phyloP scores from a whole-genome alignment of 1,140 invertebrate species.

The Ruditapes philippinarum region DNA sequence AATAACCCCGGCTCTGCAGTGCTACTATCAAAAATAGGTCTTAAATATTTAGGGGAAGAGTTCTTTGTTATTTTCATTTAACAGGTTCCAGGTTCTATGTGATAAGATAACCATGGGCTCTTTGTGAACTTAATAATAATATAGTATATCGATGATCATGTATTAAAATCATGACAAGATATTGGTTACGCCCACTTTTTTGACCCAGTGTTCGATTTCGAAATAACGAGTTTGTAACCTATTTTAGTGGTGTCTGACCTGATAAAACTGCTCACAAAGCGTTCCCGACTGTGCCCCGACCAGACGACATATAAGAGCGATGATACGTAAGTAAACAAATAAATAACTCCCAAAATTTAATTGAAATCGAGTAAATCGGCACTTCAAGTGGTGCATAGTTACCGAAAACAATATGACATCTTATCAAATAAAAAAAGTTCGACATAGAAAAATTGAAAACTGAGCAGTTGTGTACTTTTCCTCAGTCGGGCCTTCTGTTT shows the following conservation, averaged over 20 bases:
- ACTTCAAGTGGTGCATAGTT: slow-evolving; percentile 5
- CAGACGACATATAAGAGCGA: neutral
- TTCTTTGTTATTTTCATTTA: too few species aligned
- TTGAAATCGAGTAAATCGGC: slow-evolving; percentile 18
- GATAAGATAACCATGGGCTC: too few species aligned
- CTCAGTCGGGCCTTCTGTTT: neutral
- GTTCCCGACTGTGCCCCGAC: neutral
- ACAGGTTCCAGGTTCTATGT: too few species aligned
- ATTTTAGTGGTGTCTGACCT: neutral
- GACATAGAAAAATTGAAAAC: neutral
- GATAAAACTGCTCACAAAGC: neutral
- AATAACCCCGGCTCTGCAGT: too few species aligned
- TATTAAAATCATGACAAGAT: neutral
- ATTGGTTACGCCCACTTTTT: neutral
- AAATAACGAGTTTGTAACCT: neutral
- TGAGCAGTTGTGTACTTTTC: neutral
- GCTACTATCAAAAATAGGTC: too few species aligned
- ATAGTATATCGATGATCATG: neutral
- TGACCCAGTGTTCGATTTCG: neutral
- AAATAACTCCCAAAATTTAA: slow-evolving; percentile 33
- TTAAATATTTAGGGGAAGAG: too few species aligned
- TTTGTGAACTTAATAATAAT: neutral
- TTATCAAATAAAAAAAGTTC: neutral
- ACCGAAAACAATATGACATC: neutral
- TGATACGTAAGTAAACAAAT: slow-evolving; percentile 29